phyloP scores from a whole-genome alignment of 2,797 vertebrate species.

The Pseudotriccus pelzelni region DNA sequence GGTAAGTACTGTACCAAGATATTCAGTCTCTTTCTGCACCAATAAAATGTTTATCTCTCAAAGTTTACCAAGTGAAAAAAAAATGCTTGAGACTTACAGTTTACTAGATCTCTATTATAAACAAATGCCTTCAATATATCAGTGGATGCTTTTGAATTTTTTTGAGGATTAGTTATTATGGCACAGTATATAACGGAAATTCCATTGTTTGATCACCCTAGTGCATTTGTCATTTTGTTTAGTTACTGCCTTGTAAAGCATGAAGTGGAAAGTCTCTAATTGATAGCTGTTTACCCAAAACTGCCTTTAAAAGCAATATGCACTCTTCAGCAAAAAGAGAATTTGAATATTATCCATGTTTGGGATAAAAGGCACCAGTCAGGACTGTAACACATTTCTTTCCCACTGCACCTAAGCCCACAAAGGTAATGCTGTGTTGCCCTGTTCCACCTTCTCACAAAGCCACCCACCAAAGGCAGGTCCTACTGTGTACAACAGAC shows the following conservation, averaged over 20 bases:
- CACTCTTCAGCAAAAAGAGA: background rate
- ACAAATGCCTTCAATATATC: background rate
- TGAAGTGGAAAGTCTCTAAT: background rate
- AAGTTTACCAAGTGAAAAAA: background rate
- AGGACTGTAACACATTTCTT: background rate
- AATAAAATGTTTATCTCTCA: background rate
- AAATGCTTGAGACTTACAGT: background rate
- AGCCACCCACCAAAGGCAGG: background rate
- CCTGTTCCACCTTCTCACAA: background rate
- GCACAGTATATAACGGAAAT: background rate
- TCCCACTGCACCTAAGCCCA: background rate
- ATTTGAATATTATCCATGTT: background rate
- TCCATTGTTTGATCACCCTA: background rate
- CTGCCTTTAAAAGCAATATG: background rate
- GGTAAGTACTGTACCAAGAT: background rate
- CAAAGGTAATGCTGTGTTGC: background rate
- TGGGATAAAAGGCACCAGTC: background rate
- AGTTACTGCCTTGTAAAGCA: background rate
- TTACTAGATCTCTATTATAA: background rate
- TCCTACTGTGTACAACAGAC: background rate
- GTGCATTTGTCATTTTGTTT: conserved; percentile 19
- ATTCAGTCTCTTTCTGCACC: background rate
- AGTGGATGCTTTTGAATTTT: background rate
- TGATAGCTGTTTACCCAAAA: conserved; percentile 14
- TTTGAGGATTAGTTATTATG: background rate